Evolutionary conservation across 2,797 vertebrate species (phyloP).

Genomic region (Pantherophis alleghaniensis): DNA sequence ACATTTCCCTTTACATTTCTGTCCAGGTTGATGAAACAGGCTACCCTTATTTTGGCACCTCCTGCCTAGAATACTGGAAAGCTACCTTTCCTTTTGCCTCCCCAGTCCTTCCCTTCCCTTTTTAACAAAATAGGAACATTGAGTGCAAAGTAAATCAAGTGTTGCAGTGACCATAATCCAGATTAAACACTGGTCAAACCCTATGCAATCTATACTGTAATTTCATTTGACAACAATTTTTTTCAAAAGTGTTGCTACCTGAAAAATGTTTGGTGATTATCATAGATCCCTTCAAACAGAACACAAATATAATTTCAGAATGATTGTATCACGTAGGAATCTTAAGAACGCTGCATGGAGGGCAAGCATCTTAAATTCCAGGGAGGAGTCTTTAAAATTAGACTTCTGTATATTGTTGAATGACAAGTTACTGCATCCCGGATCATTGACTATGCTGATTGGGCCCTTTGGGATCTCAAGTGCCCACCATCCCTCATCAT

Average conservation of each 20-base stretch:
- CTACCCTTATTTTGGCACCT: neutral
- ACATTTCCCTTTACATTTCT: neutral
- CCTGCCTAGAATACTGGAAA: neutral
- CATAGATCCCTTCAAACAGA: neutral
- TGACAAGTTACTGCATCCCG: neutral
- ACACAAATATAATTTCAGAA: neutral
- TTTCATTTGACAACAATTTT: neutral
- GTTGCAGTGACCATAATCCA: neutral
- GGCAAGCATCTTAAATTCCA: neutral
- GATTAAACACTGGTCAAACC: neutral
- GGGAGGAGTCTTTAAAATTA: neutral
- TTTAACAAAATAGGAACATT: neutral
- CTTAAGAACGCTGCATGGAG: neutral
- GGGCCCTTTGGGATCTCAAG: neutral
- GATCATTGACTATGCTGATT: neutral
- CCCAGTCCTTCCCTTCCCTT: neutral
- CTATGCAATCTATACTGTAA: neutral
- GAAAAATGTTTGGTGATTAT: neutral
- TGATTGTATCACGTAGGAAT: neutral
- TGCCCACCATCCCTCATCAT: neutral
- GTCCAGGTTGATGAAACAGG: neutral
- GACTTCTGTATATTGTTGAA: neutral
- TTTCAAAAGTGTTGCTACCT: neutral
- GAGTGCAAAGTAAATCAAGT: neutral
- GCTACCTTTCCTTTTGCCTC: neutral